phyloP scores from a whole-genome alignment of 2,797 vertebrate genomes.

The Hephaestus fuliginosus region DNA sequence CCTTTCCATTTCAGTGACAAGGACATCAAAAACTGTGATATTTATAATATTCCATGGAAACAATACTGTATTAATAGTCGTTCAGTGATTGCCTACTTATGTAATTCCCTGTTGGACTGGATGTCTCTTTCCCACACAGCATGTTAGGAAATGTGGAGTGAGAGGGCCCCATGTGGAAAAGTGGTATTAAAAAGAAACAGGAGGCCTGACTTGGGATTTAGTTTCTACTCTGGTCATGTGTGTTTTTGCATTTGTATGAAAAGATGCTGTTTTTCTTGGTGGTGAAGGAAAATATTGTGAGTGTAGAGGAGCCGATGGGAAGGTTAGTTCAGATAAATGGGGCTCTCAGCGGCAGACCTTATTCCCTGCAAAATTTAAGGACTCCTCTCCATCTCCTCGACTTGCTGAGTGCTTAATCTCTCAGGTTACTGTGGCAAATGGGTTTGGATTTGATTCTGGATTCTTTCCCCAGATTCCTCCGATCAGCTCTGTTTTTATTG shows the following conservation, averaged over 20 bases:
- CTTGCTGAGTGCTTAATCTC: constrained; percentile 16
- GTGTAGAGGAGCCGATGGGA: constrained; percentile 1
- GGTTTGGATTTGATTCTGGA: constrained; percentile 6
- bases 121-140: constrained; percentile 23
- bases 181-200: not conserved
- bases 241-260: constrained; percentile 11
- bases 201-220: not conserved
- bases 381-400: not conserved
- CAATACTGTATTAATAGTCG: not conserved
- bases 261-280: constrained; percentile 11
- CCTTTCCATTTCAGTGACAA: not conserved
- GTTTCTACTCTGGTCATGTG: not conserved
- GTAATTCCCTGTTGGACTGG: not conserved
- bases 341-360: not conserved
- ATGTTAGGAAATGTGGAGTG: not conserved
- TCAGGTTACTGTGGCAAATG: constrained; percentile 10
- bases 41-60: not conserved
- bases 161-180: not conserved
- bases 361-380: not conserved
- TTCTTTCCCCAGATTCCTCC: not conserved
- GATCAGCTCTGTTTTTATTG: not conserved
- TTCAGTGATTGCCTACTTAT: not conserved
- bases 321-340: not conserved
- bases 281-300: not conserved
- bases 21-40: not conserved